phyloP scores from a whole-genome alignment of 2,113 vertebrate species.

The Zosterops pallidus region DNA sequence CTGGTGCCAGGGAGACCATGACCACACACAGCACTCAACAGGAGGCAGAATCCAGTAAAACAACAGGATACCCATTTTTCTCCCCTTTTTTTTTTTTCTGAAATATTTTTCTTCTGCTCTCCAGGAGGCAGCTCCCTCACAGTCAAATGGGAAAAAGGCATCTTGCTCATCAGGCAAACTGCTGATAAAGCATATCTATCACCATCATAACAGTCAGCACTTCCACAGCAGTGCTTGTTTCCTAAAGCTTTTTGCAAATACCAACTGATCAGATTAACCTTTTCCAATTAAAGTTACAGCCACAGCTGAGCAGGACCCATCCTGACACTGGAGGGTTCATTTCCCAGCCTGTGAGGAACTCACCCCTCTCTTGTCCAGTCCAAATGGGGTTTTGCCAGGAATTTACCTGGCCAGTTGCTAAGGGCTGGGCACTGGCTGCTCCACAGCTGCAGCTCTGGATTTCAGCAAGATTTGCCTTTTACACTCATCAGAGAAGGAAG shows the following conservation, averaged over 20 bases:
- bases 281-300: not conserved
- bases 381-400: not conserved
- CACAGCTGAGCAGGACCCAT: not conserved
- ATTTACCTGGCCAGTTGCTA: not conserved
- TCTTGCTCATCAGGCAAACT: not conserved
- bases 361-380: not conserved
- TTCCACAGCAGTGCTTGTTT: constrained; percentile 16
- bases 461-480: not conserved
- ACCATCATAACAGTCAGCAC: constrained; percentile 21
- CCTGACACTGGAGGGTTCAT: not conserved
- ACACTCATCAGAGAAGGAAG: not conserved
- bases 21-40: not conserved
- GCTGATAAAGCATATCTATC: constrained; percentile 28
- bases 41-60: not conserved
- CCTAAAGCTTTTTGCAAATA: constrained; percentile 22
- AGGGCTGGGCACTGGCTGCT: not conserved
- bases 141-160: not conserved
- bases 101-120: not conserved
- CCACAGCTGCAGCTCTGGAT: not conserved
- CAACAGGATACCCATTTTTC: accelerated
- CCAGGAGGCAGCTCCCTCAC: not conserved
- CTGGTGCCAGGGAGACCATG: not conserved
- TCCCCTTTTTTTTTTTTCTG: not conserved
- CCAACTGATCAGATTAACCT: constrained; percentile 23
- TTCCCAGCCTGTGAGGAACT: not conserved